These are phyloP conservation scores for Peromyscus maniculatus DNA, from an alignment of 2,113 vertebrate genomes.

Conservation along the genomic window DNA sequence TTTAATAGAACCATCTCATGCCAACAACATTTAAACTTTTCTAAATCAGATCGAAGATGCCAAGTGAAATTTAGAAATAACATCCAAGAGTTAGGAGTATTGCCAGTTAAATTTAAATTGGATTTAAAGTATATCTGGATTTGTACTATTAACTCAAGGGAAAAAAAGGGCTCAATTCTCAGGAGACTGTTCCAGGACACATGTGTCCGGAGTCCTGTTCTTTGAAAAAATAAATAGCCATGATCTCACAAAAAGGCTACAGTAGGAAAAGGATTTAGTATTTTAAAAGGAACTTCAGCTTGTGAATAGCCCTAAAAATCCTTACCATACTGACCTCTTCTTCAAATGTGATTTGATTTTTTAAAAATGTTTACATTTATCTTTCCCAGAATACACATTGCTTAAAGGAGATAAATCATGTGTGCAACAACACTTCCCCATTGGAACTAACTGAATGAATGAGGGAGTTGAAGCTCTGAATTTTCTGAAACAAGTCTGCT, in stretches of 20 bases:
- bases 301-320: slow-evolving; percentile 37
- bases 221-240: background rate
- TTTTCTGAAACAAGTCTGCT: background rate
- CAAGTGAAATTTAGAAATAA: slow-evolving; percentile 6
- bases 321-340: background rate
- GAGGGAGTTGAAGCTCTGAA: background rate
- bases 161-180: slow-evolving; percentile 14
- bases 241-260: background rate
- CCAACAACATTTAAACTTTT: background rate
- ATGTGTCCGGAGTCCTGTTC: background rate
- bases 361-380: background rate
- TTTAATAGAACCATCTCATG: background rate
- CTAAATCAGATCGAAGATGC: background rate
- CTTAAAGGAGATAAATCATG: background rate
- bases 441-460: background rate
- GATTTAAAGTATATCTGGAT: background rate
- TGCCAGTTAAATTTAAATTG: slow-evolving; percentile 36
- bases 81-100: background rate
- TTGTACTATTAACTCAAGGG: slow-evolving; percentile 2
- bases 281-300: slow-evolving; percentile 42
- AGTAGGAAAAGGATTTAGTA: background rate
- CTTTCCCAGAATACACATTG: background rate
- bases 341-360: slow-evolving; percentile 14
- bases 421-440: background rate
- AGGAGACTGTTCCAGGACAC: background rate